Evolutionary conservation across 2,888 invertebrate species (phyloP), one percentile per base, ranked within the genome.

Genomic region (Slavum lentiscoides): DNA sequence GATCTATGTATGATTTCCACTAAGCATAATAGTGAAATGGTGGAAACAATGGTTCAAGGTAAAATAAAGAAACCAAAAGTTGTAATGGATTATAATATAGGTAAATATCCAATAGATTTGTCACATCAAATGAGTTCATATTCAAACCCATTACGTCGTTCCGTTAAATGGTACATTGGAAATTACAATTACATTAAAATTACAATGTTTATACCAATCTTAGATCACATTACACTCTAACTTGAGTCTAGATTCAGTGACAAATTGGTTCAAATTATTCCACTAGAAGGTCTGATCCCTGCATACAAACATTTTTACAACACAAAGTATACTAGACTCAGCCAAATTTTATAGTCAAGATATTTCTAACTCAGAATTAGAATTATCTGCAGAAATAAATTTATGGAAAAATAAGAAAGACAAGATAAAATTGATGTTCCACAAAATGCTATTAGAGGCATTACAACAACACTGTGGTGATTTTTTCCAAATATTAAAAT

Each of bases 161-260:
- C 15, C 30, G n/a, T 21, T 67, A 67, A 67, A 43, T 67, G 39
- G 67, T 67, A 67, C 59, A 21, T n/a, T n/a, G n/a, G n/a, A n/a
- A n/a, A n/a, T n/a, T n/a, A n/a, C n/a, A n/a, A n/a, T n/a, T n/a
- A n/a, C n/a, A n/a, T n/a, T 17, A 43, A 43, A 59, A n/a, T n/a
- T n/a, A 59, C 21, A 59, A 21, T 59, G 15, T 43, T 43, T 43
- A 43, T 43, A 43, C 43, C 43, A 43, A 8, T 8, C 9, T 43
- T 43, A 43, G 43, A 43, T 9, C 43, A 43, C 6, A 43, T 43
- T 43, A 43, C n/a, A n/a, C n/a, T n/a, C n/a, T n/a, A n/a, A n/a
- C n/a, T n/a, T n/a, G n/a, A n/a, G n/a, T n/a, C n/a, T n/a, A n/a
- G n/a, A n/a, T n/a, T 43, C 9, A 9, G 9, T 9, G 43, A 43